Base-by-base conservation (phyloP, 1,140 invertebrate species). In the Drosophila kikkawai region DNA sequence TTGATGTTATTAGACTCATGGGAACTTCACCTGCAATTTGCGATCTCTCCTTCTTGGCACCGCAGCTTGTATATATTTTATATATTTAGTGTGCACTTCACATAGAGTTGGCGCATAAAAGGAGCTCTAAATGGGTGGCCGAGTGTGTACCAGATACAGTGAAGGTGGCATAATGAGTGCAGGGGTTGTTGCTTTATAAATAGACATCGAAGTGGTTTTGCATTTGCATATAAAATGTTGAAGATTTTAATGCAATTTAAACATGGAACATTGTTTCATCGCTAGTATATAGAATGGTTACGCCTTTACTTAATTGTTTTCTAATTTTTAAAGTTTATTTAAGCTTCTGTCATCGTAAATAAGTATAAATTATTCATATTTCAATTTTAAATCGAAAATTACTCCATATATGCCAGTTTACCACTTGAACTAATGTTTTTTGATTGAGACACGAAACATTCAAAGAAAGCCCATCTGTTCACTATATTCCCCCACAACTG, bases 21-120 rank as follows among this genome's bases (percentile, higher is more conserved):
- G 75, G 75, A 82, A 63, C 63, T 79, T 44, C 65, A 58, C 79
- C 66, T 86, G 79, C 79, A 86, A 86, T 86, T 86, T 86, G 70
- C 82, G 79, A 79, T 75, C 69, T 85, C 50, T 79, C 45, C 64
- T 34, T 32, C 41, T 69, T 75, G 57, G 47, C 59, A 75, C 64
- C 55, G 39, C 50, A 64, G 22, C 65, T 70, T 68, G 76, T 63
- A 15, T 26, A 9, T 50, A 29, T 9, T 4, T 4, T n/a, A 7
- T 55, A 58, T 84, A 86, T 80, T 63, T 75, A 69, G 61, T 78
- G 58, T 85, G 74, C 78, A 69, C 74, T 78, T 80, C 67, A 78
- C 19, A 39, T 36, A 22, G 34, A 84, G 66, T 66, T 65, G 74
- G 77, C 77, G 74, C 67, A 84, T 70, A 78, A 66, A 73, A 71